These are phyloP conservation scores for Pandemis heparana DNA, from an alignment of 2,888 invertebrate species.

Conservation along the genomic window DNA sequence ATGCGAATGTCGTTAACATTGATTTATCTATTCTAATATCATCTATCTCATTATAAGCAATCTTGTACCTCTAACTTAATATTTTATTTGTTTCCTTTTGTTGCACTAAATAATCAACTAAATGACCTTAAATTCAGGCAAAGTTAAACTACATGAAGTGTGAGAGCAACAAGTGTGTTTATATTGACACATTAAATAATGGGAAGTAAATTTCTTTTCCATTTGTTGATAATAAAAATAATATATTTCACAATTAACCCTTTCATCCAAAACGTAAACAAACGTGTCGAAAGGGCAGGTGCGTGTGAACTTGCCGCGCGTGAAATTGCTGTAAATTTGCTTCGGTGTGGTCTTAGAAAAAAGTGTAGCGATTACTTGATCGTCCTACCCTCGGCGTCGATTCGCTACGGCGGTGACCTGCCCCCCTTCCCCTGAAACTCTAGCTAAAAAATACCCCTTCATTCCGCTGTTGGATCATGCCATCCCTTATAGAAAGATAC, in stretches of 20 bases:
- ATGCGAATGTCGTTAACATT: slow-evolving; percentile 72
- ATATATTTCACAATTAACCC: slow-evolving; percentile 39
- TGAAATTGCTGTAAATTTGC: slow-evolving; percentile 82
- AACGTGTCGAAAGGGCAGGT: slow-evolving; percentile 65
- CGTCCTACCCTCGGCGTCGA: slow-evolving; percentile 76
- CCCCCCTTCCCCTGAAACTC: slow-evolving; percentile 72
- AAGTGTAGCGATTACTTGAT: slow-evolving; percentile 77
- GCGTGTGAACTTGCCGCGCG: slow-evolving; percentile 80
- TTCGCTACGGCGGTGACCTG: slow-evolving; percentile 73
- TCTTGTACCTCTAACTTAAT: neutral
- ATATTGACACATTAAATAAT: slow-evolving; percentile 5
- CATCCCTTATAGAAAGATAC: slow-evolving; percentile 1
- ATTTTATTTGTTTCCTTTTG: neutral
- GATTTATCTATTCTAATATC: slow-evolving; percentile 59
- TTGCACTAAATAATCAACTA: neutral
- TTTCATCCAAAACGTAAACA: slow-evolving; percentile 60
- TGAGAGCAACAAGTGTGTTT: neutral
- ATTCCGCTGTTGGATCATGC: slow-evolving; percentile 1
- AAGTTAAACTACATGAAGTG: neutral
- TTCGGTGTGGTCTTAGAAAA: slow-evolving; percentile 82
- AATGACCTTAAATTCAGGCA: neutral
- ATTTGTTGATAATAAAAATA: slow-evolving; percentile 10
- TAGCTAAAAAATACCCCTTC: slow-evolving; percentile 57
- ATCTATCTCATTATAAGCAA: slow-evolving; percentile 8
- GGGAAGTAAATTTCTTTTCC: neutral